Evolutionary conservation across 2,888 invertebrate species (phyloP).

Genomic region (Acronicta psi): DNA sequence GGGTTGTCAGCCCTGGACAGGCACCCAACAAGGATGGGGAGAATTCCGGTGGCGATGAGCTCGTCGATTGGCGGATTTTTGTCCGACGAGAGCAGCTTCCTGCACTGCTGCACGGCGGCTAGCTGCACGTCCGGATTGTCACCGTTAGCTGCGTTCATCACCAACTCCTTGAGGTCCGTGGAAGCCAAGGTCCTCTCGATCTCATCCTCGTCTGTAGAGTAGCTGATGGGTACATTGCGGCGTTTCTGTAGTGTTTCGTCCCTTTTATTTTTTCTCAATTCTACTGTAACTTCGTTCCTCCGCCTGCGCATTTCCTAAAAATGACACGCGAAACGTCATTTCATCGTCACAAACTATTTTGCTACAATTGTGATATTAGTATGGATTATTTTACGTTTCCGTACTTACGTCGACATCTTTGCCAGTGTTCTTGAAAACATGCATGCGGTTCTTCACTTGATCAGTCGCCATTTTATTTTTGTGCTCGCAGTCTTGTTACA

Average conservation of each 20-base stretch:
- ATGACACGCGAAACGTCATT: conserved; percentile 53
- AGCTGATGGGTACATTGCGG: conserved; percentile 97
- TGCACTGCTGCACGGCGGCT: conserved; percentile 97
- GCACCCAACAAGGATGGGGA: conserved; percentile 97
- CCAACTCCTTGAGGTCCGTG: conserved; percentile 94
- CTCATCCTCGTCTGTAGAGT: conserved; percentile 95
- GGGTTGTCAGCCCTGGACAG: conserved; percentile 96
- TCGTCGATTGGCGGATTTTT: conserved; percentile 99
- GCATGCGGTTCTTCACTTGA: conserved; percentile 95
- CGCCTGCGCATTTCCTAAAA: conserved; percentile 98
- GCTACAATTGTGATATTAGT: conserved; percentile 23
- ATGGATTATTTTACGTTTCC: conserved; percentile 26
- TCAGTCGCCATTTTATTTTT: conserved; percentile 93
- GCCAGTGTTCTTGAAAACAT: conserved; percentile 99
- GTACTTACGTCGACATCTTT: conserved; percentile 99
- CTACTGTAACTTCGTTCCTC: conserved; percentile 98
- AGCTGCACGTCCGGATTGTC: conserved; percentile 95
- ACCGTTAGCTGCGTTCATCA: conserved; percentile 94
- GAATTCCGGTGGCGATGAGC: conserved; percentile 97
- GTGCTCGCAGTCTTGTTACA: conserved; percentile 75
- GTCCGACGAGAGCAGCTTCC: conserved; percentile 98
- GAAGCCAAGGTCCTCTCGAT: conserved; percentile 91
- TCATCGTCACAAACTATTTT: conserved; percentile 18
- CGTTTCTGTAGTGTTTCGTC: conserved; percentile 99
- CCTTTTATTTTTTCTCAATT: conserved; percentile 98